A percentile compares a stretch with the other conserved stretches of the same genome.
Conservation (phyloP, 92 coral and sea anemone genomes). For the Muricea muricata region DNA sequence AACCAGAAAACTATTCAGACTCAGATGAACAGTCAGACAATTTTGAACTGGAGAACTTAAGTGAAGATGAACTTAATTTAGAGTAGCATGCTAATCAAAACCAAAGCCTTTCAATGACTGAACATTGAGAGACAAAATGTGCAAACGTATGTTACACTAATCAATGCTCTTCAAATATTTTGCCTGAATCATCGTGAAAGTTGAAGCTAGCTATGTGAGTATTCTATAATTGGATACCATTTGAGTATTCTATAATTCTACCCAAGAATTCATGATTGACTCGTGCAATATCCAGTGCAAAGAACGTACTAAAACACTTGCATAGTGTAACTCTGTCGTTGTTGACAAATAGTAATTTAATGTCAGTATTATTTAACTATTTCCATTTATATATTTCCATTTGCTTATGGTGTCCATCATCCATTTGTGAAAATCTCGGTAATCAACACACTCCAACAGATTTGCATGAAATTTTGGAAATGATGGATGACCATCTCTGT, state of each 20-base stretch:
- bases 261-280: too few species aligned
- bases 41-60: background rate
- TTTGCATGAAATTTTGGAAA: constrained; percentile 6
- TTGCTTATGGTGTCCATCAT: background rate
- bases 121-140: too few species aligned
- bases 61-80: background rate
- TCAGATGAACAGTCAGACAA: background rate
- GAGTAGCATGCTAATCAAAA: background rate
- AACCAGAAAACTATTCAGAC: background rate
- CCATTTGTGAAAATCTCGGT: constrained; percentile 9
- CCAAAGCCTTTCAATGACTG: constrained; percentile 46
- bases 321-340: too few species aligned
- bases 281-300: constrained; percentile 42
- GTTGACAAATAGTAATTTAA: too few species aligned
- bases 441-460: background rate
- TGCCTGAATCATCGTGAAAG: too few species aligned
- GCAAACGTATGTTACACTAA: too few species aligned
- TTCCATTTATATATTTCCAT: background rate
- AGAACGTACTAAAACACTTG: background rate
- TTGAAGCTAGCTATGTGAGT: too few species aligned
- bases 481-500: constrained; percentile 59
- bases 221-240: too few species aligned
- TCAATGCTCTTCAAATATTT: too few species aligned
- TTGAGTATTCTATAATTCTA: too few species aligned
- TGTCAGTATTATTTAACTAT: too few species aligned